These are phyloP conservation scores for Dysidea cf. avara DNA, from an alignment of 37 sponge, comb jelly and placozoan genomes.

Conservation along the genomic window DNA sequence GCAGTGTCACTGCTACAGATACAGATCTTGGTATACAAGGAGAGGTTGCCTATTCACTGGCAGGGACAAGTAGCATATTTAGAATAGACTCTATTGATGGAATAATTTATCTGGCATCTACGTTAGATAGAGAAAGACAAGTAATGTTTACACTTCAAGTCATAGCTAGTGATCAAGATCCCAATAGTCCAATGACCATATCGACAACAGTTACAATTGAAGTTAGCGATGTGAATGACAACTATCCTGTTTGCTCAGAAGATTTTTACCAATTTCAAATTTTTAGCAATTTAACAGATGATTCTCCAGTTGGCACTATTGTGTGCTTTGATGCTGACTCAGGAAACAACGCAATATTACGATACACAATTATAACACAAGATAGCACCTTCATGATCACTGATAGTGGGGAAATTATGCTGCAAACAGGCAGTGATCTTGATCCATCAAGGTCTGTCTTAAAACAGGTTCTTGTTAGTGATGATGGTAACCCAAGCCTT, in stretches of 20 bases:
- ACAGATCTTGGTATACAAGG: conserved; percentile 57
- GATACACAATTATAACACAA: too few relatives aligned
- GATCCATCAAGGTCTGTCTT: too few relatives aligned
- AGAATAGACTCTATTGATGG: conserved; percentile 23
- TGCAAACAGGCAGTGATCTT: background rate
- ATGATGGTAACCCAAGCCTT: conserved; percentile 24
- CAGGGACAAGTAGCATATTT: conserved; percentile 1
- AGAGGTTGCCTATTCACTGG: conserved; percentile 41
- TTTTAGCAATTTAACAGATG: too few relatives aligned
- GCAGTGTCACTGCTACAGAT: conserved; percentile 44
- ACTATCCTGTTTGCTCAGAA: conserved; percentile 22
- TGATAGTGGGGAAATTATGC: conserved; percentile 19
- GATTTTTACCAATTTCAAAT: conserved; percentile 14
- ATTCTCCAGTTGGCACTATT: too few relatives aligned
- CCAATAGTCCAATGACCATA: conserved; percentile 25
- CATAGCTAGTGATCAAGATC: conserved; percentile 56
- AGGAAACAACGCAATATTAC: too few relatives aligned
- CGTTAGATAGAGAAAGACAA: conserved; percentile 26
- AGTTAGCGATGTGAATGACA: conserved; percentile 54
- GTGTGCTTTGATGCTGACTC: too few relatives aligned
- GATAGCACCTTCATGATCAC: conserved; percentile 27
- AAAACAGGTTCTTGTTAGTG: conserved; percentile 13
- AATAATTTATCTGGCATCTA: conserved; percentile 3
- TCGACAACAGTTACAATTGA: conserved; percentile 1
- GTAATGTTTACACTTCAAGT: conserved; percentile 25